phyloP scores from a whole-genome alignment of 2,113 vertebrate genomes.

The Lipotes vexillifer region DNA sequence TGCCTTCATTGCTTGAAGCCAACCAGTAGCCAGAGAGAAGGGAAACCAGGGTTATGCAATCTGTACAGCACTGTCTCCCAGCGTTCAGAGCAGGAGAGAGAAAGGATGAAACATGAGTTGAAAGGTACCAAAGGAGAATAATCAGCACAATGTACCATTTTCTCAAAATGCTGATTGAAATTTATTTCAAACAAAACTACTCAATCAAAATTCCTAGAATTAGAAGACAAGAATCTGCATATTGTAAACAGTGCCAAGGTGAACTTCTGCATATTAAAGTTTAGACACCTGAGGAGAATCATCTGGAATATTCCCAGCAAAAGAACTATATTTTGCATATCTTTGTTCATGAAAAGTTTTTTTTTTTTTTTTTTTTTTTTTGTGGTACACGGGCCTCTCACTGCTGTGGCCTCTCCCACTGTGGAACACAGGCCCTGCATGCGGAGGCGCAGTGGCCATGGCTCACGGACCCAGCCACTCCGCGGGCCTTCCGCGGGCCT shows the following conservation, averaged over 20 bases:
- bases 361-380: neutral
- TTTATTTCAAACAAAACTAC: neutral
- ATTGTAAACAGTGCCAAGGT: neutral
- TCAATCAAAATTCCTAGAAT: neutral
- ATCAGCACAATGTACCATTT: accelerated
- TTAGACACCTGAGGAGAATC: neutral
- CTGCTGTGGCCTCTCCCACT: too few species aligned
- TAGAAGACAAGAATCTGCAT: neutral
- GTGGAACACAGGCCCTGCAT: too few species aligned
- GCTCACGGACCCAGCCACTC: accelerated
- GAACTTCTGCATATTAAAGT: neutral
- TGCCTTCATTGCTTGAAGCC: neutral
- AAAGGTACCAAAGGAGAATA: neutral
- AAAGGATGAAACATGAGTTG: neutral
- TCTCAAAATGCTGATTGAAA: neutral
- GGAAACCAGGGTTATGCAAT: neutral
- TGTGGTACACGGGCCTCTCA: accelerated
- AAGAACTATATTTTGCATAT: neutral
- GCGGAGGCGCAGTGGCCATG: too few species aligned
- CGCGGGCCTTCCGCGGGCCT: too few species aligned
- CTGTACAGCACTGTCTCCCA: neutral
- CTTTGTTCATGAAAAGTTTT: neutral
- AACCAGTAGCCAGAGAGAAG: neutral
- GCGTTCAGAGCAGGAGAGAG: neutral
- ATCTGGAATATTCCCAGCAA: neutral